phyloP scores from a whole-genome alignment of 2,888 invertebrate genomes.

The Dynastes maya region DNA sequence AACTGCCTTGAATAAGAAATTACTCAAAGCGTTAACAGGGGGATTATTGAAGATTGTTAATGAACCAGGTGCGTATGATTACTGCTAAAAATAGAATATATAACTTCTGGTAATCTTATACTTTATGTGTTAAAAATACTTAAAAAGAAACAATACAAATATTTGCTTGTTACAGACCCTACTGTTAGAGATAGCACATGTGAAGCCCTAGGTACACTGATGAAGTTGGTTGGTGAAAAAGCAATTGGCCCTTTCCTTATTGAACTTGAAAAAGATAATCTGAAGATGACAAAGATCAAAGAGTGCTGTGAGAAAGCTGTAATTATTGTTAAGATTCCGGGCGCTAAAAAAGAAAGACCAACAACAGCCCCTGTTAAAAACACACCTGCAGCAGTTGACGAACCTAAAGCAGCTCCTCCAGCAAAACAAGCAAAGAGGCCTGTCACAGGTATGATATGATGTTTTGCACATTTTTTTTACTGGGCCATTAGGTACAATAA shows the following conservation, averaged over 20 bases:
- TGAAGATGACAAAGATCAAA: slow-evolving; percentile 95
- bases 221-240: slow-evolving; percentile 96
- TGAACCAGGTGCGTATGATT: slow-evolving; percentile 76
- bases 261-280: slow-evolving; percentile 91
- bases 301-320: slow-evolving; percentile 96
- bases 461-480: slow-evolving; percentile 10
- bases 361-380: slow-evolving; percentile 69
- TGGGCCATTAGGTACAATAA: neutral
- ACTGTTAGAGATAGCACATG: slow-evolving; percentile 93
- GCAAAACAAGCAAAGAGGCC: slow-evolving; percentile 71
- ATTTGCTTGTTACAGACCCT: slow-evolving; percentile 78
- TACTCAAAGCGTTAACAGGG: slow-evolving; percentile 86
- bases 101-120: too few species aligned
- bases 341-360: slow-evolving; percentile 77
- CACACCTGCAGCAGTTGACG: slow-evolving; percentile 58
- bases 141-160: too few species aligned
- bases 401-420: slow-evolving; percentile 72
- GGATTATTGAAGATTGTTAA: slow-evolving; percentile 85
- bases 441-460: slow-evolving; percentile 58
- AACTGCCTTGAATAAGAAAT: slow-evolving; percentile 88
- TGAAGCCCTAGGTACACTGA: slow-evolving; percentile 93
- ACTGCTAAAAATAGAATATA: too few species aligned
- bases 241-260: slow-evolving; percentile 87
- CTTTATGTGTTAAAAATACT: too few species aligned
- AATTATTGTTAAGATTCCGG: slow-evolving; percentile 81